Evolutionary conservation across 2,797 vertebrate species (phyloP).

Genomic region (Parauchenoglanis ngamensis): DNA sequence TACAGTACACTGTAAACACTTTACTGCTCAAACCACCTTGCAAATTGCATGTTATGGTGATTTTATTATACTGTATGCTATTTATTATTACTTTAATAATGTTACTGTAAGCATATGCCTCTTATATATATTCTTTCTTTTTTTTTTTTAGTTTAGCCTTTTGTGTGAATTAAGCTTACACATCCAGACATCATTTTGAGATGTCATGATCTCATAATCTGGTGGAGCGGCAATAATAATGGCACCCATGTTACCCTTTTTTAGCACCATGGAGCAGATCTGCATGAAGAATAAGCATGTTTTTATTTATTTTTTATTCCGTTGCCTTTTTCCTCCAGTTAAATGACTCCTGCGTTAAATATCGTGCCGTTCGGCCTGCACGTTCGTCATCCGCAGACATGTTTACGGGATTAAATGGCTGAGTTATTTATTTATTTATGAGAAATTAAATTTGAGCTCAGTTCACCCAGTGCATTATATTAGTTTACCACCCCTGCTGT

Average conservation of each 20-base stretch:
- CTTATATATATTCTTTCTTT: no score
- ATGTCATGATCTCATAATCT: not conserved
- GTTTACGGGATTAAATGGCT: not conserved
- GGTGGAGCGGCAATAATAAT: not conserved
- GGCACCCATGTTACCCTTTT: not conserved
- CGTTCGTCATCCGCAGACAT: not conserved
- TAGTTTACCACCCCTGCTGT: slow-evolving; percentile 35
- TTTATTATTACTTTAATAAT: not conserved
- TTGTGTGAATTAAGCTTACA: not conserved
- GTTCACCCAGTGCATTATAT: not conserved
- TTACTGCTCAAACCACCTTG: not conserved
- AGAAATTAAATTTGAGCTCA: not conserved
- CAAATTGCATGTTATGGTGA: not conserved
- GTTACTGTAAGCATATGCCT: not conserved
- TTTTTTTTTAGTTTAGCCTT: no score
- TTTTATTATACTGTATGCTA: not conserved
- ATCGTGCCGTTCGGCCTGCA: not conserved
- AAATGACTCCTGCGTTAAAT: not conserved
- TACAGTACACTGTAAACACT: not conserved
- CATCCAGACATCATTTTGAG: not conserved
- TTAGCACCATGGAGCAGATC: not conserved
- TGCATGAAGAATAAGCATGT: not conserved
- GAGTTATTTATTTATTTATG: not conserved
- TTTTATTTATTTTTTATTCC: not conserved
- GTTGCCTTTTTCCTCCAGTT: not conserved